Conservation (phyloP, 1,140 invertebrate species). For the Cherax quadricarinatus region DNA sequence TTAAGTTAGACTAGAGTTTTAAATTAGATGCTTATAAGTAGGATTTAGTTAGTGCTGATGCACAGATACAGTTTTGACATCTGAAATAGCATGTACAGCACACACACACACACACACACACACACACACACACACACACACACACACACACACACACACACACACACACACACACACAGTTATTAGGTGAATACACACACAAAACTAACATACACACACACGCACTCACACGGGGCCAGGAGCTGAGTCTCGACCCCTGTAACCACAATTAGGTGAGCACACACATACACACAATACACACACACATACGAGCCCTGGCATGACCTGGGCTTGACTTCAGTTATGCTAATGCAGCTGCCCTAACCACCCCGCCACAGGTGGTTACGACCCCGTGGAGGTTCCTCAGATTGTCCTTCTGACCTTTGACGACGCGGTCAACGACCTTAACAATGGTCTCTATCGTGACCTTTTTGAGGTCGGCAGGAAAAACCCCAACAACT, state of each 20-base stretch:
- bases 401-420: constrained; percentile 76
- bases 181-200: too few species aligned
- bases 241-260: too few species aligned
- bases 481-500: constrained; percentile 77
- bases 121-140: too few species aligned
- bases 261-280: too few species aligned
- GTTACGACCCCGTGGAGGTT: constrained; percentile 45
- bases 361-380: constrained; percentile 42
- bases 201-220: too few species aligned
- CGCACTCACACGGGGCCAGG: too few species aligned
- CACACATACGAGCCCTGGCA: background rate
- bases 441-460: constrained; percentile 75
- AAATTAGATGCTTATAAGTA: background rate
- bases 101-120: too few species aligned
- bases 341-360: background rate
- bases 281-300: background rate
- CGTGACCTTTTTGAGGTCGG: constrained; percentile 74
- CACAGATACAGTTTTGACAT: background rate
- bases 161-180: too few species aligned
- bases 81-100: too few species aligned
- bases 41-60: background rate
- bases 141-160: too few species aligned
- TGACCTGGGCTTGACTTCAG: background rate
- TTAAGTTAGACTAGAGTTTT: background rate
- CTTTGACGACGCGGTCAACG: constrained; percentile 76